A percentile compares a stretch with the other conserved stretches of the same genome.
Evolutionary conservation across 1,140 invertebrate genomes (phyloP).

Genomic region (Papilio dardanus): DNA sequence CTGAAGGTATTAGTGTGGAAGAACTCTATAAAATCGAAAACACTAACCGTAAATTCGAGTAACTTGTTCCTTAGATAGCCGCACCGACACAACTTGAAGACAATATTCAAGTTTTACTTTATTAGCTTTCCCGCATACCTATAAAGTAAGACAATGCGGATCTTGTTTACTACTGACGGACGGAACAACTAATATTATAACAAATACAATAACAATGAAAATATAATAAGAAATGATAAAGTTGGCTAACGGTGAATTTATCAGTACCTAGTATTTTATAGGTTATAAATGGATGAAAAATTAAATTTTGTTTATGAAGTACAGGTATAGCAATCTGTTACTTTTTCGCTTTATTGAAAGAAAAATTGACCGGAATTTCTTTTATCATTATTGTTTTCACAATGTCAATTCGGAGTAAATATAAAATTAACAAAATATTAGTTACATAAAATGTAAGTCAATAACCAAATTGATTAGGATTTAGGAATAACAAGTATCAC

Average conservation of each 20-base stretch:
- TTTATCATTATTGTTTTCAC: no score
- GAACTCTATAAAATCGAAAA: conserved; percentile 67
- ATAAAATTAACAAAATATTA: not conserved
- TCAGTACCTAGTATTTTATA: no score
- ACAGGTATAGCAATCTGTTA: no score
- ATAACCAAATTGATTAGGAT: not conserved
- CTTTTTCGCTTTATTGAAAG: no score
- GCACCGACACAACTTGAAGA: conserved; percentile 35
- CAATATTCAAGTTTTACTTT: conserved; percentile 35
- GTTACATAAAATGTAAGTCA: not conserved
- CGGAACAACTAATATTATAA: not conserved
- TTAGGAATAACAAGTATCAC: conserved; percentile 18
- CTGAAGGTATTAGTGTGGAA: conserved; percentile 61
- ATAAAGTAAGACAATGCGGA: not conserved
- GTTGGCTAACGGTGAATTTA: no score
- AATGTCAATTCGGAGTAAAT: not conserved
- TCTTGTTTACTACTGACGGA: conserved; percentile 8
- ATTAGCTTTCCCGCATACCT: conserved; percentile 29
- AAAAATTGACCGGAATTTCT: no score
- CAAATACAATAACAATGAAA: not conserved
- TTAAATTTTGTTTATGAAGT: no score
- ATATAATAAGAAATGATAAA: not conserved
- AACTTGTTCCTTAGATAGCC: conserved; percentile 39
- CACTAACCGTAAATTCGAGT: conserved; percentile 57
- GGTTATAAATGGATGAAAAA: no score